Conservation (phyloP, 2,888 invertebrate species). For the Eupithecia abbreviata region DNA sequence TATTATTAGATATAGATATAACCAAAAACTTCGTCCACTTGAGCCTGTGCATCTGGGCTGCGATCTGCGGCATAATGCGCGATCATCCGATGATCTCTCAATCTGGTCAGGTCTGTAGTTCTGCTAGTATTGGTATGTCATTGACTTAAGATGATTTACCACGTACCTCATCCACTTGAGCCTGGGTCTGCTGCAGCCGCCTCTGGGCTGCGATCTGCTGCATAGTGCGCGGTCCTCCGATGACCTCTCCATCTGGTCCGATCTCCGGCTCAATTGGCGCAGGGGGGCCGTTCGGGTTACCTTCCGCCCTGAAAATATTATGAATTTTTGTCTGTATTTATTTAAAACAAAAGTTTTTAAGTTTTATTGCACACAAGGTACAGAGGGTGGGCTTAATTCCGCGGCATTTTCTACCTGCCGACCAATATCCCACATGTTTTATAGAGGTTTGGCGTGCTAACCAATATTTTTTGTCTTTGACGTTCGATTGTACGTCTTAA, state of each 20-base stretch:
- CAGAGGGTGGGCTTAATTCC: no score
- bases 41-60: no score
- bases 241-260: slow-evolving; percentile 84
- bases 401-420: no score
- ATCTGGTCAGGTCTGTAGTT: slow-evolving; percentile 57
- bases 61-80: no score
- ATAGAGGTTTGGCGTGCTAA: no score
- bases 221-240: slow-evolving; percentile 93
- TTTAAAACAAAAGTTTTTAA: no score
- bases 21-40: no score
- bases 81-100: slow-evolving; percentile 83
- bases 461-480: neutral
- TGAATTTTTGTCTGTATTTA: neutral
- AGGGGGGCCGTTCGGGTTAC: slow-evolving; percentile 66
- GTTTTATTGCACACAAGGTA: no score
- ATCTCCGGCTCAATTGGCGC: slow-evolving; percentile 86
- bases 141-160: neutral
- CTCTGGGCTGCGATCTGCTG: slow-evolving; percentile 93
- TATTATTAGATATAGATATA: no score
- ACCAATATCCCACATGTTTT: no score
- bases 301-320: slow-evolving; percentile 66
- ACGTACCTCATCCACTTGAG: slow-evolving; percentile 91
- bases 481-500: neutral
- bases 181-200: slow-evolving; percentile 91
- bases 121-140: neutral